phyloP scores from a whole-genome alignment of 1,140 invertebrate genomes.

The Macrobrachium rosenbergii region DNA sequence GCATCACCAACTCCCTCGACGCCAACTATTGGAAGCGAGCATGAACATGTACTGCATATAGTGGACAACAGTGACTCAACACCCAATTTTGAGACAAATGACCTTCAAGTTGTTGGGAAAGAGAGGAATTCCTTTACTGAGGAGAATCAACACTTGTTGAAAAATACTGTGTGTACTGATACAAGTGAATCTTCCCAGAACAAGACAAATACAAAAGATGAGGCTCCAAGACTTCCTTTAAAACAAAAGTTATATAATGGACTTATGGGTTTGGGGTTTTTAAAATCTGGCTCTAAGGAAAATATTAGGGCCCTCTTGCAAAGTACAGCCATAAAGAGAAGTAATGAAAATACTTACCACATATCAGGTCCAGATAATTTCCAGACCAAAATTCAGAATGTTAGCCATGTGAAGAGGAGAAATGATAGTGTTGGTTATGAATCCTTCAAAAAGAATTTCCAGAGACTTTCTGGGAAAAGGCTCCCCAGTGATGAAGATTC shows the following conservation, averaged over 20 bases:
- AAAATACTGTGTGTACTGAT: background rate
- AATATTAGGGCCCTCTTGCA: background rate
- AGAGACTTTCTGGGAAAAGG: constrained; percentile 33
- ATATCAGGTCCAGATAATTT: background rate
- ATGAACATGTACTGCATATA: constrained; percentile 22
- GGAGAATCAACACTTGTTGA: too few species aligned
- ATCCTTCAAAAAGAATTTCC: constrained; percentile 42
- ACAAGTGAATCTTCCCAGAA: background rate
- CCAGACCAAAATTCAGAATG: constrained; percentile 14
- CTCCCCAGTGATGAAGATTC: constrained; percentile 50
- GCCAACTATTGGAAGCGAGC: constrained; percentile 38
- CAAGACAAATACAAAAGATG: background rate
- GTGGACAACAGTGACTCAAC: background rate
- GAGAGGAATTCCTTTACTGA: too few species aligned
- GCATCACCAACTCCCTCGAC: constrained; percentile 38
- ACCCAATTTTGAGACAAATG: background rate
- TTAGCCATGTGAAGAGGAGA: constrained; percentile 8
- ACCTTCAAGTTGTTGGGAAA: background rate
- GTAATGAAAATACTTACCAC: background rate
- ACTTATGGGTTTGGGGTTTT: constrained; percentile 45
- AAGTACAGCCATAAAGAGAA: background rate
- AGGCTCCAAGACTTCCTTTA: constrained; percentile 38
- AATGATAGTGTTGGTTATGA: constrained; percentile 32
- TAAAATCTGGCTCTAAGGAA: constrained; percentile 41
- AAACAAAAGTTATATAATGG: constrained; percentile 53